Evolutionary conservation across 2,888 invertebrate species (phyloP), one percentile per base, ranked within the genome.

Genomic region (Taphrorychus bicolor): DNA sequence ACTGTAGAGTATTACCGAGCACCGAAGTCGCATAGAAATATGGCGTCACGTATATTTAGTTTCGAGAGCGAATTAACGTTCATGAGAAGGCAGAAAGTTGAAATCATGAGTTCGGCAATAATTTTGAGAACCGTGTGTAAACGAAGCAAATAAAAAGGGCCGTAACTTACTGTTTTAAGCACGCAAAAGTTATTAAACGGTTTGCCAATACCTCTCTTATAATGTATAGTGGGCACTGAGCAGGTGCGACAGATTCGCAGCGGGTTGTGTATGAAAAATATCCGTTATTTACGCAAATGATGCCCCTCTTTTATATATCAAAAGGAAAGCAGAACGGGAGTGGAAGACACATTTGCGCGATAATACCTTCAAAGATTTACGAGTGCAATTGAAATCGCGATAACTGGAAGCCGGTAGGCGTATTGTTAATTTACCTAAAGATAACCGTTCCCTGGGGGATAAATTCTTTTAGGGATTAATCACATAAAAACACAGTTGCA

Each of bases 141-240:
- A n/a, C n/a, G n/a, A n/a, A n/a, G n/a, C n/a, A n/a, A n/a, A n/a
- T n/a, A n/a, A n/a, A n/a, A n/a, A n/a, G n/a, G n/a, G n/a, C 19
- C 52, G 21, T 52, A 52, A 52, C 52, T 52, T 52, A 52, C 19
- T 18, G 16, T 16, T 52, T 19, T 19, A 11, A 7, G n/a, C 21
- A 16, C 11, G 32, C 32, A 3, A 32, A 32, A 32, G 22, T 18
- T 52, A 52, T 52, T 52, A 52, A 52, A 52, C 19, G 52, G 52
- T 22, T 52, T 52, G 52, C 52, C 21, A 52, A 52, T 52, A 52
- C 18, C 52, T 48, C 23, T n/a, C 17, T 32, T 11, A 32, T 32
- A 19, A 66, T 42, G 59, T 66, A 59, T 66, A 45, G 66, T 66
- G 66, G 59, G 59, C 66, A 53, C 49, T 59, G 59, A 53, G 42